phyloP scores from a whole-genome alignment of 92 coral and sea anemone genomes.

The Parazoanthus atlanticus region DNA sequence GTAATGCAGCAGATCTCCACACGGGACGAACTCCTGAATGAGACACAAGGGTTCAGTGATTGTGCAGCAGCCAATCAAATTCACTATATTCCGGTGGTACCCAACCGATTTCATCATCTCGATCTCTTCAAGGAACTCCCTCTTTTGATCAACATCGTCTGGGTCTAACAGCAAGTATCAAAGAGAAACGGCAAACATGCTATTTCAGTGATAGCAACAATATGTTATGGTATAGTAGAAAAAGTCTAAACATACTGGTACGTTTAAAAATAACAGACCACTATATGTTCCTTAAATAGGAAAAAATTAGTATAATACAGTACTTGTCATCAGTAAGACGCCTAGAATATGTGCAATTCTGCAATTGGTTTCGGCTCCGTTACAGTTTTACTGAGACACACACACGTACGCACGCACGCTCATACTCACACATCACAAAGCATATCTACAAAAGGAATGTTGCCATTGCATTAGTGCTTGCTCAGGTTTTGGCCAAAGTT shows the following conservation, averaged over 20 bases:
- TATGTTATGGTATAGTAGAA: too few relatives aligned
- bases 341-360: too few relatives aligned
- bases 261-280: too few relatives aligned
- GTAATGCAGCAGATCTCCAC: constrained; percentile 36
- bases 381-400: too few relatives aligned
- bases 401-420: too few relatives aligned
- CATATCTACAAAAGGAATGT: background rate
- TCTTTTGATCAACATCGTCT: constrained; percentile 22
- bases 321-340: too few relatives aligned
- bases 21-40: constrained; percentile 34
- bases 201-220: background rate
- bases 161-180: background rate
- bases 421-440: too few relatives aligned
- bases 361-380: too few relatives aligned
- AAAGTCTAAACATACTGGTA: too few relatives aligned
- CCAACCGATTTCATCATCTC: constrained; percentile 43
- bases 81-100: constrained; percentile 37
- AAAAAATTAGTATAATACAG: too few relatives aligned
- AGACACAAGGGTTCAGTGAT: constrained; percentile 31
- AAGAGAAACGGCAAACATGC: background rate
- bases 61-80: constrained; percentile 35
- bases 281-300: too few relatives aligned
- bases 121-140: constrained; percentile 38
- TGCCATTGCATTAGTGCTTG: background rate
- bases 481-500: background rate